Evolutionary conservation across 1,140 invertebrate species (phyloP).

Genomic region (Brachionus rotundiformis): DNA sequence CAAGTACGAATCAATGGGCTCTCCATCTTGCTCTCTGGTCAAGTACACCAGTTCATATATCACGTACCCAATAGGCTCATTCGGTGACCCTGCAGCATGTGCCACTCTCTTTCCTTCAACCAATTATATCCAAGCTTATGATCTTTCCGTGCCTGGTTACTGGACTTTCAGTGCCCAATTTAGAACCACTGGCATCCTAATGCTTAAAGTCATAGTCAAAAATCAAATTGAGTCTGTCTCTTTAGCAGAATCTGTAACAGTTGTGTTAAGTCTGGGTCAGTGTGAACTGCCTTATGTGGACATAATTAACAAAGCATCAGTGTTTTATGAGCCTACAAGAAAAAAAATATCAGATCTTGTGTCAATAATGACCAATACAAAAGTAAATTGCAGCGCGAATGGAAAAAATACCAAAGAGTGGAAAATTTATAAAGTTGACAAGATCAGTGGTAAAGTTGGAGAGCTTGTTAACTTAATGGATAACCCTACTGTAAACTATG

Average conservation of each 20-base stretch:
- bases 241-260: not conserved
- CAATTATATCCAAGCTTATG: not conserved
- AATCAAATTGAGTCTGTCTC: not conserved
- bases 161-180: conserved; percentile 7
- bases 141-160: not conserved
- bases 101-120: not conserved
- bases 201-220: not conserved
- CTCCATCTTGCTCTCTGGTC: conserved; percentile 22
- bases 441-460: not conserved
- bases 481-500: conserved; percentile 42
- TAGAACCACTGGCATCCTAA: not conserved
- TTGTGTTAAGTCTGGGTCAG: not conserved
- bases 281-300: conserved; percentile 2
- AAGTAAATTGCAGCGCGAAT: conserved; percentile 8
- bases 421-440: conserved; percentile 5
- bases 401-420: conserved; percentile 20
- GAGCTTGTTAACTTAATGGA: not conserved
- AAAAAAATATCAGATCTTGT: not conserved
- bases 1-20: not conserved
- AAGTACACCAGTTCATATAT: not conserved
- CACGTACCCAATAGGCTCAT: not conserved
- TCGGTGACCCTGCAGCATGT: not conserved
- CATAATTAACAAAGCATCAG: not conserved
- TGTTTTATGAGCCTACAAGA: not conserved
- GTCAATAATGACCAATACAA: not conserved